A percentile compares a stretch with the other conserved stretches of the same genome.
These are phyloP conservation scores for Chesias legatella DNA, from an alignment of 2,888 invertebrate genomes.

Conservation along the genomic window DNA sequence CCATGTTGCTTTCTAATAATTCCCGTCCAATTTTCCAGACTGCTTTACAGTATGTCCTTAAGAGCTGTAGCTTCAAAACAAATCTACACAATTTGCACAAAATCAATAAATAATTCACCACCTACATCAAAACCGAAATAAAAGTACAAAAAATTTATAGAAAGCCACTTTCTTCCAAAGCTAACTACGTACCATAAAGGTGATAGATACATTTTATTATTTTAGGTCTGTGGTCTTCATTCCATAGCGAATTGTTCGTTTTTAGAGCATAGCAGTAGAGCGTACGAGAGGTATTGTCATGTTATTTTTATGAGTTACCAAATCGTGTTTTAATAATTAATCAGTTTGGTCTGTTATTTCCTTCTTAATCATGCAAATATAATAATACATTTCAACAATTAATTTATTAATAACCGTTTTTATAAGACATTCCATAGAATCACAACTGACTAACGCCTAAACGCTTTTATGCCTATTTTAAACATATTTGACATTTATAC, in stretches of 20 bases:
- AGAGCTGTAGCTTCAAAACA: neutral
- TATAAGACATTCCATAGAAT: too few species aligned
- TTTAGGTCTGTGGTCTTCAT: too few species aligned
- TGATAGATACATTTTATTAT: too few species aligned
- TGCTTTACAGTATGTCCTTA: neutral
- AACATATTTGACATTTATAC: slow-evolving; percentile 3
- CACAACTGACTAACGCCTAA: too few species aligned
- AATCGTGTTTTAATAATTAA: too few species aligned
- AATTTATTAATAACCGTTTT: too few species aligned
- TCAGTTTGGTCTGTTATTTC: too few species aligned
- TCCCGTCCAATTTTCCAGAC: slow-evolving; percentile 20
- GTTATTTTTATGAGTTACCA: too few species aligned
- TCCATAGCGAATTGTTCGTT: neutral
- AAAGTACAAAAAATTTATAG: slow-evolving; percentile 58
- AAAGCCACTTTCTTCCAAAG: slow-evolving; percentile 71
- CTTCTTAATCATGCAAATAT: too few species aligned
- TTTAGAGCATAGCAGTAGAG: too few species aligned
- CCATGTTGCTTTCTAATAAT: slow-evolving; percentile 79
- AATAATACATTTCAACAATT: too few species aligned
- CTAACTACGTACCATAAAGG: slow-evolving; percentile 40
- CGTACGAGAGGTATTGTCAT: too few species aligned
- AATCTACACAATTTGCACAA: slow-evolving; percentile 1
- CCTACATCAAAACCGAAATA: slow-evolving; percentile 29
- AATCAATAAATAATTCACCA: slow-evolving; percentile 7
- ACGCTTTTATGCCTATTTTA: neutral